Evolutionary conservation across 2,888 invertebrate species (phyloP), one percentile per base, ranked within the genome.

Genomic region (Cheilosia pagana): DNA sequence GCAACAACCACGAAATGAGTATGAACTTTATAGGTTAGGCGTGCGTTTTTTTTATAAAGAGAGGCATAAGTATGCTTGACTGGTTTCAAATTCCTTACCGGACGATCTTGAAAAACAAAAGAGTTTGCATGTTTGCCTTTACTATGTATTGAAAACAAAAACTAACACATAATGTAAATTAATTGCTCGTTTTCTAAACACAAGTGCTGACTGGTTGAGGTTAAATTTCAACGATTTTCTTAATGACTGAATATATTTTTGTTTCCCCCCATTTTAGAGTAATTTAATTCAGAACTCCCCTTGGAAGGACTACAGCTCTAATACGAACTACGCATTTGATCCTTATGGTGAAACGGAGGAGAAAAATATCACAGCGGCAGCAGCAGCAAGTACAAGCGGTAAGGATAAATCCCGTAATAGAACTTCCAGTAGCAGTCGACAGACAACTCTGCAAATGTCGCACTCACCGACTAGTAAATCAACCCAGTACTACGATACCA

Each of bases 251-350:
- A 65, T 67, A 52, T 74, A 63, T 74, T 88, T 89, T 62, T 81
- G 86, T 23, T 19, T 60, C 28, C 19, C 19, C 10, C 19, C 39
- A 87, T 90, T 92, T 25, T 93, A 97, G 96, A 96, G 96, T 88
- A 96, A 95, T 88, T 92, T 97, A 59, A 96, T 97, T 87, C 95
- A 96, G 23, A 96, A 95, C 90, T 95, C 96, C 19, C 96, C 96
- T 0, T 98, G 98, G 97, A 96, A 96, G 90, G 97, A 97, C 90
- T 97, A 97, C 90, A 95, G 96, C 0, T 93, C 95, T 1, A 96
- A 96, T 91, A 97, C 96, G 0, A 98, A 97, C 92, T 97, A 97
- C 92, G 97, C 96, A 0, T 98, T 97, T 92, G 97, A 98, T 89
- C 95, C 96, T 0, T 96, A 95, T 90, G 92, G 91, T n/a, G 97